Conservation (phyloP, 2,797 vertebrate species). For the Percopsis omiscomaycus region DNA sequence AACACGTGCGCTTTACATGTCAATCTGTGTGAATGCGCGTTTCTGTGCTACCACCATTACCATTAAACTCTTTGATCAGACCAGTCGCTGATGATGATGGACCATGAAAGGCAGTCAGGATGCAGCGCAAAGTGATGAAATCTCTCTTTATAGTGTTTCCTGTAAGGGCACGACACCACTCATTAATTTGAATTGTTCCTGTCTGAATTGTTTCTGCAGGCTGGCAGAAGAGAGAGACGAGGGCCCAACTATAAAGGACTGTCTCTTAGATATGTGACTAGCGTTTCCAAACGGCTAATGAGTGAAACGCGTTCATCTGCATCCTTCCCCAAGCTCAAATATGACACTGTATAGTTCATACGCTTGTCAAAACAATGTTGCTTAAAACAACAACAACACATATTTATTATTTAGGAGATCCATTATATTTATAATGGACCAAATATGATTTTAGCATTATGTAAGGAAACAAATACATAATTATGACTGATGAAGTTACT, state of each 20-base stretch:
- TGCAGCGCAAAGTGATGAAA: conserved; percentile 56
- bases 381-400: too few species aligned
- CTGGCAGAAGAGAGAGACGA: conserved; percentile 23
- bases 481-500: too few species aligned
- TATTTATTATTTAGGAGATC: too few species aligned
- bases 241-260: conserved; percentile 16
- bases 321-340: background rate
- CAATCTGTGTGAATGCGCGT: background rate
- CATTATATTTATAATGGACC: too few species aligned
- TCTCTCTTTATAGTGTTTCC: conserved; percentile 58
- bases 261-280: background rate
- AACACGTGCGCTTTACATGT: background rate
- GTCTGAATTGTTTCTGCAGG: conserved; percentile 37
- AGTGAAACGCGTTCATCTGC: background rate
- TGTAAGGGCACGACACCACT: conserved; percentile 62
- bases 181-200: conserved; percentile 54
- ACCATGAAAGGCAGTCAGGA: conserved; percentile 49
- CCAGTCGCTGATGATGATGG: conserved; percentile 48
- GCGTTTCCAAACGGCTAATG: background rate
- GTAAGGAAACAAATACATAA: too few species aligned
- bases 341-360: background rate
- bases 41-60: conserved; percentile 22
- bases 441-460: too few species aligned
- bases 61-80: conserved; percentile 44
- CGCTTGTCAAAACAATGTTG: too few species aligned